Conservation (phyloP, 2,113 vertebrate species). For the Gadus macrocephalus region DNA sequence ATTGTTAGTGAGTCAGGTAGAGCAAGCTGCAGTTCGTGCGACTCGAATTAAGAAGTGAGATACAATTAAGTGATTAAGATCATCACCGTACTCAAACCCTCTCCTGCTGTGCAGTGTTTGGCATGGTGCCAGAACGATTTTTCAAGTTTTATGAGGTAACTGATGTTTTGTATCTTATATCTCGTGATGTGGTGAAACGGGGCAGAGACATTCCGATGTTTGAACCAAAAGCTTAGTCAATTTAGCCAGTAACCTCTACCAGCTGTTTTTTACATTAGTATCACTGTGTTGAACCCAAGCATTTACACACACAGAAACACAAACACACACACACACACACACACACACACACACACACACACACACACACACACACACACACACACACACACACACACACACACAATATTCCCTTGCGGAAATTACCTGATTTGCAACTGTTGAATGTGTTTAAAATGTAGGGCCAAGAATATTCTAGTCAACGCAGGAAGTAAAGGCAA, state of each 20-base stretch:
- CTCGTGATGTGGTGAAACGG: slow-evolving; percentile 31
- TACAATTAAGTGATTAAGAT: slow-evolving; percentile 23
- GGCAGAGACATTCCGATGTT: slow-evolving; percentile 44
- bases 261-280: slow-evolving; percentile 61
- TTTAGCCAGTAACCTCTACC: slow-evolving; percentile 27
- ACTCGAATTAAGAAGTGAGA: slow-evolving; percentile 28
- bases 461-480: no score
- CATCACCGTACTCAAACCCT: slow-evolving; percentile 16
- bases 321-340: no score
- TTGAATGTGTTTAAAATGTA: no score
- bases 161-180: slow-evolving; percentile 35
- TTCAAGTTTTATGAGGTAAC: slow-evolving; percentile 44
- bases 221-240: slow-evolving; percentile 19
- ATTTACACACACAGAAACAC: no score
- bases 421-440: no score
- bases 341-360: no score
- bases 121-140: slow-evolving; percentile 39
- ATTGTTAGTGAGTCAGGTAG: slow-evolving; percentile 13
- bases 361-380: no score
- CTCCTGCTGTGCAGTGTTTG: slow-evolving; percentile 27
- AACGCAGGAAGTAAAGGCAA: no score
- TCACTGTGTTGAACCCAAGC: no score
- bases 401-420: no score
- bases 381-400: no score
- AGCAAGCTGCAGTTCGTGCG: slow-evolving; percentile 27